Percentiles rank a stretch among this genome's conserved stretches.
These are phyloP conservation scores for Chloroceryle inda DNA, from an alignment of 2,797 vertebrate species.

Conservation along the genomic window DNA sequence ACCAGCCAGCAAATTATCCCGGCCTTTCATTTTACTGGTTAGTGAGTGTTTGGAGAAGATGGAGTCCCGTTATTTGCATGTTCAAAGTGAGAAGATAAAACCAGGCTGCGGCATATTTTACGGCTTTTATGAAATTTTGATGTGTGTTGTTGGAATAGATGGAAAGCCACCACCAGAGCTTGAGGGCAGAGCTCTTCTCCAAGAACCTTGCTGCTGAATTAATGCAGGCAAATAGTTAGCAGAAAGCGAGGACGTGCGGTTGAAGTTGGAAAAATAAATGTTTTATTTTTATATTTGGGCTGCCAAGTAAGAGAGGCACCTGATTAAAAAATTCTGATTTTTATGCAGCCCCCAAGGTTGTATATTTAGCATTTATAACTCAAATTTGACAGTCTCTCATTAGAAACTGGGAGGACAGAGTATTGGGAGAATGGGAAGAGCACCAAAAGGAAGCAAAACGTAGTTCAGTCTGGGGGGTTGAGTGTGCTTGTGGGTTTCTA, in stretches of 20 bases:
- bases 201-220: constrained; percentile 17
- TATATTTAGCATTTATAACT: background rate
- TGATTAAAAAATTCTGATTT: background rate
- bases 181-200: background rate
- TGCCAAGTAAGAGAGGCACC: background rate
- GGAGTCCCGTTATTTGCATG: constrained; percentile 9
- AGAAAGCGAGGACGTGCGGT: background rate
- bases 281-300: background rate
- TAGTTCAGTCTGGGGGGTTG: background rate
- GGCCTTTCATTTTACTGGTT: background rate
- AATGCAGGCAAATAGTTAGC: background rate
- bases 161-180: background rate
- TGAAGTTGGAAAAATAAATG: background rate
- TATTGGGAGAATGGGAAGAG: background rate
- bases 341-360: background rate
- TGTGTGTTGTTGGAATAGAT: constrained; percentile 6
- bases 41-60: background rate
- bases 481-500: background rate
- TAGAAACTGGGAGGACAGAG: background rate
- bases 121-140: background rate
- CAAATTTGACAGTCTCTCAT: background rate
- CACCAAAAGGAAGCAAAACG: background rate
- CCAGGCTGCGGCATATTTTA: background rate
- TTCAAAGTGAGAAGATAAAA: constrained; percentile 29
- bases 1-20: background rate